phyloP scores from a whole-genome alignment of 2,888 invertebrate species.

The Drosophila eohydei region DNA sequence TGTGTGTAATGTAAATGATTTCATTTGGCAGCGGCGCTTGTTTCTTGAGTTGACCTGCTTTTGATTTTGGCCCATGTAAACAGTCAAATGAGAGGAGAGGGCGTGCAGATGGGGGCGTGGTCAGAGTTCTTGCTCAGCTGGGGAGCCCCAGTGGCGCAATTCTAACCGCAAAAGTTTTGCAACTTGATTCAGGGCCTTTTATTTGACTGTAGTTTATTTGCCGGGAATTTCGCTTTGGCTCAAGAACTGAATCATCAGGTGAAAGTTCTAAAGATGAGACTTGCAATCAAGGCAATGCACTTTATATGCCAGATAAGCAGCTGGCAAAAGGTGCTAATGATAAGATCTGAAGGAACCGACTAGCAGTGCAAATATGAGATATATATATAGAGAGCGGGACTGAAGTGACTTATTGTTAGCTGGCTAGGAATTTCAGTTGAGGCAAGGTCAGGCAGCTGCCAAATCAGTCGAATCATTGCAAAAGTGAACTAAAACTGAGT shows the following conservation, averaged over 20 bases:
- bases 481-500: slow-evolving; percentile 3
- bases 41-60: slow-evolving; percentile 56
- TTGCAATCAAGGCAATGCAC: slow-evolving; percentile 1
- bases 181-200: slow-evolving; percentile 17
- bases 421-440: slow-evolving; percentile 12
- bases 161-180: slow-evolving; percentile 49
- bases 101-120: not conserved
- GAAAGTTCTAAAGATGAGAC: slow-evolving; percentile 65
- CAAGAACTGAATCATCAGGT: slow-evolving; percentile 60
- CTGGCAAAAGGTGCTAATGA: slow-evolving; percentile 17
- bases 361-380: slow-evolving; percentile 23
- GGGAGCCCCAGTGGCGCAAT: slow-evolving; percentile 33
- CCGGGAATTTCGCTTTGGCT: slow-evolving; percentile 4
- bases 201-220: not conserved
- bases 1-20: slow-evolving; percentile 41
- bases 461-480: slow-evolving; percentile 61
- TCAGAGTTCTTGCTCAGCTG: slow-evolving; percentile 35
- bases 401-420: not conserved
- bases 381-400: not conserved
- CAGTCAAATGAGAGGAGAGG: not conserved
- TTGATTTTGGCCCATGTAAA: slow-evolving; percentile 21
- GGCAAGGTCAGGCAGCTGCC: slow-evolving; percentile 40
- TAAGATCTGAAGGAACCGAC: slow-evolving; percentile 14
- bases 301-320: slow-evolving; percentile 47
- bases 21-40: slow-evolving; percentile 36